These are phyloP conservation scores for Caprella mutica DNA, from an alignment of 2,888 invertebrate genomes.

Conservation along the genomic window DNA sequence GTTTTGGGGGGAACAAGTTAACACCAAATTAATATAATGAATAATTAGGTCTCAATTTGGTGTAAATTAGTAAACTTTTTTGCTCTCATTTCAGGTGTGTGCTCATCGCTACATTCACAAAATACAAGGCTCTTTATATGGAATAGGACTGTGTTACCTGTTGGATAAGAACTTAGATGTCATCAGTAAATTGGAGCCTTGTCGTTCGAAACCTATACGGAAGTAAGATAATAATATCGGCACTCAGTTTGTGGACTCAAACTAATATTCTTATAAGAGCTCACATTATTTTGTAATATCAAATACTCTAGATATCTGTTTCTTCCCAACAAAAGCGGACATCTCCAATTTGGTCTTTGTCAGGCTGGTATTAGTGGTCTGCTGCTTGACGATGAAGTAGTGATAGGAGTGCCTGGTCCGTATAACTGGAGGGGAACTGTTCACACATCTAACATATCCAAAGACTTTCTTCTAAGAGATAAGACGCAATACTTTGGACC, in stretches of 20 bases:
- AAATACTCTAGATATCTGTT: too few species aligned
- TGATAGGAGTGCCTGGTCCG: constrained; percentile 84
- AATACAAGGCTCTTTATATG: constrained; percentile 51
- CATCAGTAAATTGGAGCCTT: constrained; percentile 67
- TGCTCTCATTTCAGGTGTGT: constrained; percentile 48
- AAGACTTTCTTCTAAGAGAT: constrained; percentile 61
- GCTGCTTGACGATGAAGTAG: constrained; percentile 66
- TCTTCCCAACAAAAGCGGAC: too few species aligned
- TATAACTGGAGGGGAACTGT: constrained; percentile 88
- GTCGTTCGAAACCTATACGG: too few species aligned
- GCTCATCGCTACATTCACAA: constrained; percentile 54
- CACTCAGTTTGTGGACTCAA: too few species aligned
- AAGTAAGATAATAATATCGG: too few species aligned
- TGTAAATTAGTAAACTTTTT: too few species aligned
- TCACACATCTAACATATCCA: constrained; percentile 62
- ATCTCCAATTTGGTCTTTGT: constrained; percentile 84
- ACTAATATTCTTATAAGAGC: too few species aligned
- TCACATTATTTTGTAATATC: too few species aligned
- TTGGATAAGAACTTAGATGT: constrained; percentile 62
- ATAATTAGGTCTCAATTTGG: too few species aligned
- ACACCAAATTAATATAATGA: too few species aligned
- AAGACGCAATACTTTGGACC: constrained; percentile 69
- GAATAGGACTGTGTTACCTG: constrained; percentile 80
- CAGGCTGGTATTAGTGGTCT: constrained; percentile 86
- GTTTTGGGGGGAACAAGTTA: too few species aligned